These are phyloP conservation scores for Oedothorax gibbosus DNA, from an alignment of 1,140 invertebrate species.

Conservation along the genomic window DNA sequence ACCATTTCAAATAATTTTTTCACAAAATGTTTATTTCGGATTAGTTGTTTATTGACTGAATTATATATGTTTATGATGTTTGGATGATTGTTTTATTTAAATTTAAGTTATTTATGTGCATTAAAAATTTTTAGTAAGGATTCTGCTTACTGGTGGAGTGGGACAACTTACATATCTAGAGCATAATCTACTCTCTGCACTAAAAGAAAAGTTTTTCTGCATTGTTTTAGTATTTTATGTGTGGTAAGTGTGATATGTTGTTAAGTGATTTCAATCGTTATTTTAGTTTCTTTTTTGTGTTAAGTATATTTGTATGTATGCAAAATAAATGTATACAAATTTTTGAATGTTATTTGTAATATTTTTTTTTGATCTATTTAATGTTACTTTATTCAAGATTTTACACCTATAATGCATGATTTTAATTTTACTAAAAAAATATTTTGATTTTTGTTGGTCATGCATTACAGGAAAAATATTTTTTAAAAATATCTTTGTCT, in stretches of 20 bases:
- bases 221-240: slow-evolving; percentile 83
- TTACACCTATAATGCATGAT: too few species aligned
- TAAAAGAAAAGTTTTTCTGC: slow-evolving; percentile 79
- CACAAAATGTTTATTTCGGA: not conserved
- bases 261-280: too few species aligned
- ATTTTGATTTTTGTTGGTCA: too few species aligned
- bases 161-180: slow-evolving; percentile 71
- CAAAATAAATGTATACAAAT: not conserved
- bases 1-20: not conserved
- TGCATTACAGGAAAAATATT: too few species aligned
- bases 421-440: too few species aligned
- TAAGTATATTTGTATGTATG: not conserved
- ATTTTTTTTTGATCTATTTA: not conserved
- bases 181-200: slow-evolving; percentile 76
- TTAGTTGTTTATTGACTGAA: not conserved
- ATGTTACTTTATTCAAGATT: not conserved
- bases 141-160: slow-evolving; percentile 49
- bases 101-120: slow-evolving; percentile 65
- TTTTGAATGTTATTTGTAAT: too few species aligned
- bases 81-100: not conserved
- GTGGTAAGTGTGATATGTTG: slow-evolving; percentile 69
- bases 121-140: slow-evolving; percentile 44
- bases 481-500: too few species aligned
- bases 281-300: not conserved
- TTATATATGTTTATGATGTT: slow-evolving; percentile 54